These are phyloP conservation scores for Hermaeophaga mercurialis DNA, from an alignment of 2,888 invertebrate species.

Conservation along the genomic window DNA sequence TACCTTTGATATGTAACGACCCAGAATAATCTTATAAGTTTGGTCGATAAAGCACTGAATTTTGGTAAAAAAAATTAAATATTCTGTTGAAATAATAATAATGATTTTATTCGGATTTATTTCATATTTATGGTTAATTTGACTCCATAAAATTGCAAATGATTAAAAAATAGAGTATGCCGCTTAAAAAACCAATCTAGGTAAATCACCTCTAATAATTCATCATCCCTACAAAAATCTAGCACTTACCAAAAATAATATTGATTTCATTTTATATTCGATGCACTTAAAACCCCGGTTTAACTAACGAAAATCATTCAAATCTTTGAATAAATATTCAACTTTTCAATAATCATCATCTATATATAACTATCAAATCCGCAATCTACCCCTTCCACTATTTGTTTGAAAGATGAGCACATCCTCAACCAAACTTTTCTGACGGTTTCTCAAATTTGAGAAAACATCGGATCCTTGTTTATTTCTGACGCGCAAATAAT, in stretches of 20 bases:
- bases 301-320: not conserved
- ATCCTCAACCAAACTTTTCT: conserved; percentile 12
- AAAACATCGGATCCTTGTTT: not conserved
- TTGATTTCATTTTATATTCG: not conserved
- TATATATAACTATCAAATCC: conserved; percentile 44
- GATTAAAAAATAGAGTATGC: no score
- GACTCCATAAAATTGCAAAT: no score
- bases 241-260: conserved; percentile 3
- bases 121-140: no score
- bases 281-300: not conserved
- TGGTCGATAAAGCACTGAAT: no score
- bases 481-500: not conserved
- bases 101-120: no score
- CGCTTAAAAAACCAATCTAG: no score
- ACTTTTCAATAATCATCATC: conserved; percentile 29
- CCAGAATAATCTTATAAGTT: no score
- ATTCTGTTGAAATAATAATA: no score
- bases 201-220: no score
- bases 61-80: no score
- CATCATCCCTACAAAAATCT: no score
- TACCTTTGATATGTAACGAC: no score
- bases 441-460: conserved; percentile 7
- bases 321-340: not conserved
- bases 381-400: conserved; percentile 41
- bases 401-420: not conserved